phyloP scores from a whole-genome alignment of 2,888 invertebrate species.

The Archips xylosteana region DNA sequence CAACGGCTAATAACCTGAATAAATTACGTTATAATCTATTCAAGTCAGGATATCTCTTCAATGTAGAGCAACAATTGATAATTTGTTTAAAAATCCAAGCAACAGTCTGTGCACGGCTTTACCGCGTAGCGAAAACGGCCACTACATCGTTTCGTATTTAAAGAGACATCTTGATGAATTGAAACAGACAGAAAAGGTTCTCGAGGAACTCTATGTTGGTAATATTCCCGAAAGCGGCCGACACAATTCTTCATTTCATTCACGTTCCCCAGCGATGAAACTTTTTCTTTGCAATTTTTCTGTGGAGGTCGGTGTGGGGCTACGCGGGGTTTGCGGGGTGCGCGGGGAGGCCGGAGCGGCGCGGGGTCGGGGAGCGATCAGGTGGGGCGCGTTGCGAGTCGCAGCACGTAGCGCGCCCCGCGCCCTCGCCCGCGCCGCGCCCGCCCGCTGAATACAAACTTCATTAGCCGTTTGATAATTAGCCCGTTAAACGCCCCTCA shows the following conservation, averaged over 20 bases:
- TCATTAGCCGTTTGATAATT: constrained; percentile 86
- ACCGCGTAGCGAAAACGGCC: constrained; percentile 34
- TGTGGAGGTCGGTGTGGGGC: constrained; percentile 77
- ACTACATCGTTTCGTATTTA: constrained; percentile 46
- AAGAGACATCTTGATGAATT: constrained; percentile 72
- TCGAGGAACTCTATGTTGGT: constrained; percentile 76
- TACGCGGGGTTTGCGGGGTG: constrained; percentile 67
- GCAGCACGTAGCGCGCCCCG: constrained; percentile 75
- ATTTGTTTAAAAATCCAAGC: constrained; percentile 21
- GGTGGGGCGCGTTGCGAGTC: constrained; percentile 82
- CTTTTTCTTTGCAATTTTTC: constrained; percentile 86
- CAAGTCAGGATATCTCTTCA: background rate
- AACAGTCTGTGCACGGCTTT: constrained; percentile 37
- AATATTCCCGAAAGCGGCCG: constrained; percentile 83
- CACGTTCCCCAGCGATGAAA: constrained; percentile 85
- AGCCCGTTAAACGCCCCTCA: constrained; percentile 84
- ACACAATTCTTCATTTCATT: constrained; percentile 85
- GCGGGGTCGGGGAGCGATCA: constrained; percentile 58
- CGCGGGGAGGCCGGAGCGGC: constrained; percentile 69
- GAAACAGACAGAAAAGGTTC: constrained; percentile 80
- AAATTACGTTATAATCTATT: background rate
- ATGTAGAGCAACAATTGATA: background rate
- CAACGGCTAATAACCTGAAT: too few species aligned
- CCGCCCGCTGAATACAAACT: constrained; percentile 85
- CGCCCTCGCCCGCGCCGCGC: constrained; percentile 56